These are phyloP conservation scores for Drosophila helvetica DNA, from an alignment of 2,888 invertebrate genomes.

Conservation along the genomic window DNA sequence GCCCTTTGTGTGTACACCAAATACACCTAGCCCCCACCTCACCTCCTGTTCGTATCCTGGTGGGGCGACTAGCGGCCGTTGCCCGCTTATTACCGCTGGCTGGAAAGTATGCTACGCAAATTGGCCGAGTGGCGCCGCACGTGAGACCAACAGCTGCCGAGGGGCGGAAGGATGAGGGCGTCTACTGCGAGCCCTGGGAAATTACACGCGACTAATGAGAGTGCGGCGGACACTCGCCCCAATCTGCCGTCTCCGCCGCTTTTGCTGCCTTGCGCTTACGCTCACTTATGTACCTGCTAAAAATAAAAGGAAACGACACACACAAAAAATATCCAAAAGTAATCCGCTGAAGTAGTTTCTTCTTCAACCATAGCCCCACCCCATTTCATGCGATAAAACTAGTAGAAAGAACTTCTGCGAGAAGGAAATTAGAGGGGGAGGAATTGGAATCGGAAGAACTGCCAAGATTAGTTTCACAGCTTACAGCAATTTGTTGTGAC, in stretches of 20 bases:
- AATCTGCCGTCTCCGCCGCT: background rate
- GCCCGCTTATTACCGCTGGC: conserved; percentile 60
- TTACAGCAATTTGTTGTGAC: conserved; percentile 76
- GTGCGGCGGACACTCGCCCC: conserved; percentile 5
- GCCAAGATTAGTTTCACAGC: conserved; percentile 73
- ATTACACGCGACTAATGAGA: conserved; percentile 39
- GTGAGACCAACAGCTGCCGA: conserved; percentile 15
- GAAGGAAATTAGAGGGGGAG: background rate
- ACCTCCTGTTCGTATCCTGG: conserved; percentile 5
- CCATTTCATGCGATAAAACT: background rate
- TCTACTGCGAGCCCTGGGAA: conserved; percentile 12
- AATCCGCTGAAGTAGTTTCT: conserved; percentile 73
- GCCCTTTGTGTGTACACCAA: conserved; percentile 53
- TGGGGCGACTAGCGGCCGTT: conserved; percentile 3
- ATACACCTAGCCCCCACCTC: background rate
- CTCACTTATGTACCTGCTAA: conserved; percentile 1
- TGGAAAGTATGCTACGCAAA: conserved; percentile 64
- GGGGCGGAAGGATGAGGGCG: too few relatives aligned
- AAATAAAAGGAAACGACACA: conserved; percentile 35
- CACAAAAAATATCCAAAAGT: conserved; percentile 63
- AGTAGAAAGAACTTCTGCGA: background rate
- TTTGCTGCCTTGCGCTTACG: too few relatives aligned
- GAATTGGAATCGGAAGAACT: conserved; percentile 28
- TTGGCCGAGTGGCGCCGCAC: conserved; percentile 53
- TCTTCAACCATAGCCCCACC: conserved; percentile 15